A percentile compares a stretch with the other conserved stretches of the same genome.
phyloP scores from a whole-genome alignment of 2,888 invertebrate genomes.

The Acronicta alni region DNA sequence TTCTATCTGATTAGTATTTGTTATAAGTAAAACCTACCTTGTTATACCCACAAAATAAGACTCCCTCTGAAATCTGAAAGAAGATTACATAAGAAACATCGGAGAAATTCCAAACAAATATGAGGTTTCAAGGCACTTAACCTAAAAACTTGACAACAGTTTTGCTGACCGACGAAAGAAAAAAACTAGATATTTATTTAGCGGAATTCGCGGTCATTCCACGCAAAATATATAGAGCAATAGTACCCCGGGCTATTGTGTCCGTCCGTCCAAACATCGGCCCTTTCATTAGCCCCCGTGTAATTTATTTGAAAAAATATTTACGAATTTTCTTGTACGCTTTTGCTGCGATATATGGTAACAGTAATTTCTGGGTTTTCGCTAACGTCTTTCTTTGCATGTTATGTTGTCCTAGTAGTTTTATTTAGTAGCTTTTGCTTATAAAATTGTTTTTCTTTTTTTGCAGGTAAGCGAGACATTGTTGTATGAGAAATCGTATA shows the following conservation, averaged over 20 bases:
- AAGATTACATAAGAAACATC: constrained; percentile 34
- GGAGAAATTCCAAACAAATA: constrained; percentile 49
- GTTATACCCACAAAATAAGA: constrained; percentile 43
- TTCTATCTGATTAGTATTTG: constrained; percentile 37
- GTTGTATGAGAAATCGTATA: constrained; percentile 17
- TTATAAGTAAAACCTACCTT: constrained; percentile 33
- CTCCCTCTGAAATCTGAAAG: constrained; percentile 36
- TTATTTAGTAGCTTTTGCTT: constrained; percentile 33
- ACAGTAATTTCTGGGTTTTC: constrained; percentile 37
- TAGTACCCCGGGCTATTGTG: constrained; percentile 56
- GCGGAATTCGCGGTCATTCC: constrained; percentile 72
- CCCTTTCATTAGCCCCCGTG: constrained; percentile 68
- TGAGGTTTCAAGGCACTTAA: constrained; percentile 39
- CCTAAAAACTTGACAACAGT: constrained; percentile 42
- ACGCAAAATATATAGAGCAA: constrained; percentile 71
- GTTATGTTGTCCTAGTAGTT: constrained; percentile 56
- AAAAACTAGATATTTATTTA: constrained; percentile 66
- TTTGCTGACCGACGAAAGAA: constrained; percentile 59
- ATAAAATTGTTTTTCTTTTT: constrained; percentile 50
- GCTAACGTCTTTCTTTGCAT: constrained; percentile 60
- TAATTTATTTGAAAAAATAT: constrained; percentile 70
- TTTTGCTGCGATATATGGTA: constrained; percentile 48
- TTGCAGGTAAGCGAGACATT: constrained; percentile 75
- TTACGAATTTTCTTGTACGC: constrained; percentile 59
- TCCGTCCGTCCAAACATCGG: constrained; percentile 52